A percentile compares a stretch with the other conserved stretches of the same genome.
Evolutionary conservation across 2,797 vertebrate species (phyloP).

Genomic region (Cyclopterus lumpus): DNA sequence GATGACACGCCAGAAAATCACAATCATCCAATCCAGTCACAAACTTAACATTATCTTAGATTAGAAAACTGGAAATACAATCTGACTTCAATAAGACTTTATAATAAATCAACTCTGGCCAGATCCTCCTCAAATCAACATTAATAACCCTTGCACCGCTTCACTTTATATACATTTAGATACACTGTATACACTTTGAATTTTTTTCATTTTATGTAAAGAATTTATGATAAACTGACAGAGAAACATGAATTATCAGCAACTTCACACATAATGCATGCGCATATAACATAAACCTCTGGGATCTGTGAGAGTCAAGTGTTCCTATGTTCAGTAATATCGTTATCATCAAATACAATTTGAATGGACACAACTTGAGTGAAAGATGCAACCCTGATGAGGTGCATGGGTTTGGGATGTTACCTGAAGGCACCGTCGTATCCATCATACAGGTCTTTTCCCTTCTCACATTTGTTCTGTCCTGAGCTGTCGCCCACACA

Average conservation of each 20-base stretch:
- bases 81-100: too few species aligned
- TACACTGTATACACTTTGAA: too few species aligned
- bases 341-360: background rate
- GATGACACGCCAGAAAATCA: too few species aligned
- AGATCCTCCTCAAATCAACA: too few species aligned
- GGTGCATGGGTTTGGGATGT: background rate
- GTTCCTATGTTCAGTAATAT: background rate
- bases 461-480: conserved; percentile 87
- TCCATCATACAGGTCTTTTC: conserved; percentile 89
- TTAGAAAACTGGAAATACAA: too few species aligned
- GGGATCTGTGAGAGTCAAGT: background rate
- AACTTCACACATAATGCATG: background rate
- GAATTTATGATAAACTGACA: too few species aligned
- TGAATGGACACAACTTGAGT: background rate
- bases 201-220: too few species aligned
- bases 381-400: background rate
- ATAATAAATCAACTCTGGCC: too few species aligned
- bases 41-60: background rate
- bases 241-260: background rate
- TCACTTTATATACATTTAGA: too few species aligned
- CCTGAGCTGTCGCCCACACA: conserved; percentile 88
- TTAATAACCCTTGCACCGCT: too few species aligned
- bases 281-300: background rate
- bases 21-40: too few species aligned
- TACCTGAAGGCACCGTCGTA: conserved; percentile 95